Evolutionary conservation across 2,888 invertebrate species (phyloP).

Genomic region (Lypha dubia): DNA sequence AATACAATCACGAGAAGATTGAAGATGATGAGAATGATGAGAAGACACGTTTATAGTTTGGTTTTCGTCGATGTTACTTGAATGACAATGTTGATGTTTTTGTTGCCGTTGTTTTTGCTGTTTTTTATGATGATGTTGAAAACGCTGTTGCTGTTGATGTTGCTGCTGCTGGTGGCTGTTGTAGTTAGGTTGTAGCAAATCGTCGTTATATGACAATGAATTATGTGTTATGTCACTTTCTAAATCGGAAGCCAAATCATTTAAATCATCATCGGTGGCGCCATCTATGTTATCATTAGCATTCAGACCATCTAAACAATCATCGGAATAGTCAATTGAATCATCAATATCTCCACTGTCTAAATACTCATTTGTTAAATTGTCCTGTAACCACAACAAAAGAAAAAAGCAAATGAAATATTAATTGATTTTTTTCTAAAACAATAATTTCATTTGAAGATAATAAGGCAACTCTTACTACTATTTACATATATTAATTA

Average conservation of each 20-base stretch:
- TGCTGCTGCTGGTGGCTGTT: constrained; percentile 57
- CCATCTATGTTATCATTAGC: constrained; percentile 59
- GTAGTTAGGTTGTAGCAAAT: constrained; percentile 65
- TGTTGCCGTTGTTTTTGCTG: constrained; percentile 36
- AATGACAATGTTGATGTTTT: constrained; percentile 61
- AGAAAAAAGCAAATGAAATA: background rate
- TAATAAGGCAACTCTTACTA: constrained; percentile 4
- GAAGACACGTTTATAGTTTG: constrained; percentile 69
- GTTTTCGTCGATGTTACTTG: constrained; percentile 65
- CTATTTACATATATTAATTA: background rate
- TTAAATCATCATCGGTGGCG: constrained; percentile 81
- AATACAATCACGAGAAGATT: constrained; percentile 78
- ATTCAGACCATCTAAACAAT: constrained; percentile 55
- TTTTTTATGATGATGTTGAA: constrained; percentile 50
- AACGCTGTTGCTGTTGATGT: constrained; percentile 57
- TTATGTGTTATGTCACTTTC: constrained; percentile 76
- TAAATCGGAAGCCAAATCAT: constrained; percentile 80
- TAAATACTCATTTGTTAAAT: constrained; percentile 77
- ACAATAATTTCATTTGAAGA: background rate
- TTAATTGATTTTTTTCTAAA: background rate
- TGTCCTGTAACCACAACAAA: constrained; percentile 74
- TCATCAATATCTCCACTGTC: constrained; percentile 75
- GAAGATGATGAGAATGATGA: constrained; percentile 62
- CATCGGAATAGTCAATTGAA: constrained; percentile 73
- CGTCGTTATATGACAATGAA: constrained; percentile 73